Evolutionary conservation across 2,888 invertebrate genomes (phyloP).

Genomic region (Drosophila mimica): DNA sequence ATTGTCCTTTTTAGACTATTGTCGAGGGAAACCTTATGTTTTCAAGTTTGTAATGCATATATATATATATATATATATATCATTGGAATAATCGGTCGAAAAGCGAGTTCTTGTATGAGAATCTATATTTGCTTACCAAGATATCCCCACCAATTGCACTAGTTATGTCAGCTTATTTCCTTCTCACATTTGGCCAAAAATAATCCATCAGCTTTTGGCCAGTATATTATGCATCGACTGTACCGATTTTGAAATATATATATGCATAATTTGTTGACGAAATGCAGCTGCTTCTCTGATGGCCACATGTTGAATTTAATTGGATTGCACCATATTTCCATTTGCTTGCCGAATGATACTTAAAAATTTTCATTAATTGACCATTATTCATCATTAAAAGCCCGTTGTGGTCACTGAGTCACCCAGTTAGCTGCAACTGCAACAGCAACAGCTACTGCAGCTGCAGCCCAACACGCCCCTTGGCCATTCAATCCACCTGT

Average conservation of each 20-base stretch:
- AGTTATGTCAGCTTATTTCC: neutral
- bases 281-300: neutral
- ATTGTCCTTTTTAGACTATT: neutral
- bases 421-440: conserved; percentile 2
- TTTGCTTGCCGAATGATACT: neutral
- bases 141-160: neutral
- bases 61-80: neutral
- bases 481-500: conserved; percentile 38
- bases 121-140: neutral
- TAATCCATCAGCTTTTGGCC: neutral
- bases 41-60: neutral
- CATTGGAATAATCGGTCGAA: neutral
- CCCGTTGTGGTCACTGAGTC: conserved; percentile 22
- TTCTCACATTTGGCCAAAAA: neutral
- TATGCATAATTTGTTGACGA: neutral
- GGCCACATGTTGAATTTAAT: neutral
- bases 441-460: too few relatives aligned
- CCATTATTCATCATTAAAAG: conserved; percentile 19
- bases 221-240: neutral
- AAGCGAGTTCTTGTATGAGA: neutral
- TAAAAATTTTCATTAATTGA: conserved; percentile 3
- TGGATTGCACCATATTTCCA: neutral
- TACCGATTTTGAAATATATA: neutral
- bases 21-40: neutral
- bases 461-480: neutral